Percentiles rank a stretch among this genome's conserved stretches.
Evolutionary conservation across 53 echinoderm and acorn worm genomes (phyloP).

Genomic region (Antedon mediterranea): DNA sequence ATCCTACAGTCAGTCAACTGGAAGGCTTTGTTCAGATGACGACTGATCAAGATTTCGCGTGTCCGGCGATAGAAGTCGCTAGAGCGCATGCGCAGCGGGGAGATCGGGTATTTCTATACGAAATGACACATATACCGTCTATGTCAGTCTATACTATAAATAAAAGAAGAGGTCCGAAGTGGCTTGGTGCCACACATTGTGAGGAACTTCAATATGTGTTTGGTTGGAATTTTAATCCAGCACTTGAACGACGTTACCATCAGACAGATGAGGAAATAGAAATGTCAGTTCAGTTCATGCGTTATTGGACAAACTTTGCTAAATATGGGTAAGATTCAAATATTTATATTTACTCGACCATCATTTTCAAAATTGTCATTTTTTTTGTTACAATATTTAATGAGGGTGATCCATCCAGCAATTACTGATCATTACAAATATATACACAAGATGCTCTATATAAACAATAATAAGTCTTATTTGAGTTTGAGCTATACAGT

Average conservation of each 20-base stretch:
- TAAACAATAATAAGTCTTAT: neutral
- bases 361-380: no score
- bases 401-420: no score
- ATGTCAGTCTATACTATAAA: slow-evolving; percentile 9
- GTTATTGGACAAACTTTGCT: slow-evolving; percentile 50
- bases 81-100: slow-evolving; percentile 30
- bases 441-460: no score
- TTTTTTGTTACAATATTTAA: no score
- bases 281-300: slow-evolving; percentile 46
- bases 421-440: no score
- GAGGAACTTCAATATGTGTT: slow-evolving; percentile 57
- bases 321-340: slow-evolving; percentile 47
- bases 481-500: neutral
- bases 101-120: slow-evolving; percentile 19
- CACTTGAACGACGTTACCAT: neutral
- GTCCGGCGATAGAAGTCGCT: slow-evolving; percentile 26
- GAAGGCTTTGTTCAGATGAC: slow-evolving; percentile 2
- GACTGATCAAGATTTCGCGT: slow-evolving; percentile 30
- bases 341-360: no score
- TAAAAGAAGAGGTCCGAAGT: slow-evolving; percentile 5
- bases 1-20: slow-evolving; percentile 19
- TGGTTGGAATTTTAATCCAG: slow-evolving; percentile 30
- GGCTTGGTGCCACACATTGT: slow-evolving; percentile 46
- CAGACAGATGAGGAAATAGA: slow-evolving; percentile 27
- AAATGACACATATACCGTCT: slow-evolving; percentile 33